Evolutionary conservation across 2,113 vertebrate species (phyloP), one percentile per base, ranked within the genome.

Genomic region (Nothoprocta perdicaria): DNA sequence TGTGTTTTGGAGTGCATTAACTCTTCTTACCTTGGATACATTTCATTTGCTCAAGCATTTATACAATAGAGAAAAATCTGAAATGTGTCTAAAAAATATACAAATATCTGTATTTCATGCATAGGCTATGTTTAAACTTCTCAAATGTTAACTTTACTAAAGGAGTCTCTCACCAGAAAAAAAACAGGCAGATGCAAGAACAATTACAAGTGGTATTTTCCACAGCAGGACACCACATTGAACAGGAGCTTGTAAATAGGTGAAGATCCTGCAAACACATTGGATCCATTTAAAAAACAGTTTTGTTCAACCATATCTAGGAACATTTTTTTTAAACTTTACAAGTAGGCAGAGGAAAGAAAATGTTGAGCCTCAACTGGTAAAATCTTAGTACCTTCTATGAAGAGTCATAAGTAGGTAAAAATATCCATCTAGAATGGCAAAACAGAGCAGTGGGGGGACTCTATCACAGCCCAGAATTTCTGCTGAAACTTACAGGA

Each of bases 1-100:
- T 95, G 84, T 89, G 71, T 92, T 96, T 89, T 86, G 80, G 90
- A 95, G 93, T 69, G 71, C 24, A 84, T 18, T 52, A 83, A 86
- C 80, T 61, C 41, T 90, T 86, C 61, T 87, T 83, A 80, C 71
- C 14, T 4, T 8, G 53, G 68, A 69, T 88, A 73, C 18, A 43
- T 83, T 94, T 66, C 26, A 1, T 75, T 84, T 82, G 88, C 55
- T 80, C 45, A 50, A 79, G 43, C 45, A 85, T 84, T 88, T 91
- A 24, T 62, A 35, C 62, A 24, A 77, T 29, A 46, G 57, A 93
- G 94, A 65, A 40, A 83, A 91, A 89, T 33, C 33, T 65, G 43
- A 91, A 95, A 95, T 84, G 58, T 77, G 94, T 88, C 80, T 77
- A 62, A 77, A 86, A 80, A 57, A 84, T 84, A 86, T 90, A 84